A percentile compares a stretch with the other conserved stretches of the same genome.
Conservation (phyloP, 1,140 invertebrate genomes). For the Agrilus planipennis region DNA sequence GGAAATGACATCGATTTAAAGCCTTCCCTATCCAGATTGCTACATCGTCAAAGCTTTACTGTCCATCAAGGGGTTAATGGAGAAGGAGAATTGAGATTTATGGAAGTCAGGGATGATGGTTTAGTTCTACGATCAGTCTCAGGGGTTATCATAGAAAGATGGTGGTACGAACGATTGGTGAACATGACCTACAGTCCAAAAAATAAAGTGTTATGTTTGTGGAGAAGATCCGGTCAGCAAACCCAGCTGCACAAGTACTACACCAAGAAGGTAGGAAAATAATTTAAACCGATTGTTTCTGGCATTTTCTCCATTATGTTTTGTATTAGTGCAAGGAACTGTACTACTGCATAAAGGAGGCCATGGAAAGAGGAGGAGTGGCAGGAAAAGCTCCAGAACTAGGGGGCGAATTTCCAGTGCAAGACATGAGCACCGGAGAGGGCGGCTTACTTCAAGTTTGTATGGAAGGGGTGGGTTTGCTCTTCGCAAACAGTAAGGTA, state of each 20-base stretch:
- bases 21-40: conserved; percentile 78
- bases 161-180: conserved; percentile 98
- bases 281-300: neutral
- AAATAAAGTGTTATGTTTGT: conserved; percentile 92
- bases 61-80: conserved; percentile 90
- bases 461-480: conserved; percentile 96
- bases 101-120: conserved; percentile 97
- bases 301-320: conserved; percentile 2
- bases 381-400: conserved; percentile 76
- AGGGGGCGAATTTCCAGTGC: conserved; percentile 97
- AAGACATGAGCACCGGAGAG: conserved; percentile 91
- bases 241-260: conserved; percentile 98
- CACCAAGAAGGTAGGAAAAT: conserved; percentile 78
- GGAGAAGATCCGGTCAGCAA: conserved; percentile 80
- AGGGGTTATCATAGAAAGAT: conserved; percentile 86
- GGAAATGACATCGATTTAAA: conserved; percentile 96
- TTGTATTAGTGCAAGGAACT: conserved; percentile 86
- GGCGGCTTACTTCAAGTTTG: conserved; percentile 96
- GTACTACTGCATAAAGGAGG: conserved; percentile 97
- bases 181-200: conserved; percentile 99
- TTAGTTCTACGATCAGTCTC: conserved; percentile 78
- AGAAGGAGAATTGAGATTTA: conserved; percentile 83
- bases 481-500: conserved; percentile 99
- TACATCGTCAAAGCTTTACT: conserved; percentile 95
- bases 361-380: conserved; percentile 91